Conservation (phyloP, 2,113 vertebrate species). For the Heterotis niloticus region DNA sequence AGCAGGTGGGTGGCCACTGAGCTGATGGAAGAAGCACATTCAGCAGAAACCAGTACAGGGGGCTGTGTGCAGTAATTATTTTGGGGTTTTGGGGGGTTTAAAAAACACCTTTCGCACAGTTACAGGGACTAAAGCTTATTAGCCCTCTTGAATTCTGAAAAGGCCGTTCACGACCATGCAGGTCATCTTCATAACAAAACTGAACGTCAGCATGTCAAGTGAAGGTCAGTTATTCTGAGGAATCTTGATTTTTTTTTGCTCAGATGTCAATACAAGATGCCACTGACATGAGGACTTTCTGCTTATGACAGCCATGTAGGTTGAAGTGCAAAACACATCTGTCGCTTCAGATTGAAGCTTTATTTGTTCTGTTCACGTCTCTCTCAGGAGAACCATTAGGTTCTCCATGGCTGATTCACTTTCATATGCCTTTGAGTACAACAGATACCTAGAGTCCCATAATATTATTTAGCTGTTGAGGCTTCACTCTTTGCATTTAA, state of each 20-base stretch:
- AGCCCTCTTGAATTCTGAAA: background rate
- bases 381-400: constrained; percentile 26
- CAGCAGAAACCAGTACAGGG: background rate
- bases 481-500: constrained; percentile 21
- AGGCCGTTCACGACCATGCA: background rate
- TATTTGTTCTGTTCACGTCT: constrained; percentile 11
- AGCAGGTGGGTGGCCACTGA: background rate
- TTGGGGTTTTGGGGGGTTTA: background rate
- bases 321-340: background rate
- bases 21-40: constrained; percentile 4
- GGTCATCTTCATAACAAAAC: background rate
- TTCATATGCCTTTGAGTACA: constrained; percentile 24
- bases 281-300: background rate
- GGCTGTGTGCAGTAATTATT: constrained; percentile 1
- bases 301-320: background rate
- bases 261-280: background rate
- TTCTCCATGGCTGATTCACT: constrained; percentile 27
- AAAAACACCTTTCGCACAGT: background rate
- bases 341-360: background rate
- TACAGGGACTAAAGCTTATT: background rate
- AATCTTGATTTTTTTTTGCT: background rate
- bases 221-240: background rate
- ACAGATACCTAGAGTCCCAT: constrained; percentile 20
- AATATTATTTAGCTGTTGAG: constrained; percentile 16
- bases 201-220: background rate